phyloP scores from a whole-genome alignment of 2,113 vertebrate species.

The Vidua macroura region DNA sequence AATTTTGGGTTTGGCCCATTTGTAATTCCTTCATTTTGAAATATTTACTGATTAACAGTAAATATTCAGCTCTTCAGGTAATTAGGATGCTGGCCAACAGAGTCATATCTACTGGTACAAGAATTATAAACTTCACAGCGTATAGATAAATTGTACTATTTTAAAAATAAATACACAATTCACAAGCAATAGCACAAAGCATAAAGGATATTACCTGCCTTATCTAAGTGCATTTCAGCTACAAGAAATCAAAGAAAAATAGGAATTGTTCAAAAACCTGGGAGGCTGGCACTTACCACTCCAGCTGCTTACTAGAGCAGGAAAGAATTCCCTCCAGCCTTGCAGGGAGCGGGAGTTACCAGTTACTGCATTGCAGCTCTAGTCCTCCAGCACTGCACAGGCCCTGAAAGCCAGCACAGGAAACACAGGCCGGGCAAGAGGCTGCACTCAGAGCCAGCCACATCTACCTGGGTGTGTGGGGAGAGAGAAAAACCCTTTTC shows the following conservation, averaged over 20 bases:
- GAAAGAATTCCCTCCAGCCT: neutral
- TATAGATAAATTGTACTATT: neutral
- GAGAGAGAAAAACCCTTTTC: neutral
- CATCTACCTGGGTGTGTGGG: neutral
- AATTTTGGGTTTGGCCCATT: neutral
- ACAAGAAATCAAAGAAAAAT: neutral
- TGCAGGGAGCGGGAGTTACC: neutral
- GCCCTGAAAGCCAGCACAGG: neutral
- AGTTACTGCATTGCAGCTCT: slow-evolving; percentile 46
- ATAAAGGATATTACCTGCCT: neutral
- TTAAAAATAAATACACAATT: neutral
- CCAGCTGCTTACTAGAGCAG: neutral
- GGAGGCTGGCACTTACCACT: neutral
- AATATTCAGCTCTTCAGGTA: neutral
- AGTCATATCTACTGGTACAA: neutral
- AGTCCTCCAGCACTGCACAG: neutral
- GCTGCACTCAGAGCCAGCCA: neutral
- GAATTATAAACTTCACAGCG: neutral
- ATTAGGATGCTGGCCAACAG: neutral
- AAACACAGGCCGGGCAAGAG: neutral
- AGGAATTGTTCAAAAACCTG: neutral
- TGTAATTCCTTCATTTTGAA: neutral
- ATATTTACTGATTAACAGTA: neutral
- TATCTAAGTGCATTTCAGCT: neutral
- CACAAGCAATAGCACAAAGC: neutral